Conservation (phyloP, 2,113 vertebrate species). For the Pao palembangensis region DNA sequence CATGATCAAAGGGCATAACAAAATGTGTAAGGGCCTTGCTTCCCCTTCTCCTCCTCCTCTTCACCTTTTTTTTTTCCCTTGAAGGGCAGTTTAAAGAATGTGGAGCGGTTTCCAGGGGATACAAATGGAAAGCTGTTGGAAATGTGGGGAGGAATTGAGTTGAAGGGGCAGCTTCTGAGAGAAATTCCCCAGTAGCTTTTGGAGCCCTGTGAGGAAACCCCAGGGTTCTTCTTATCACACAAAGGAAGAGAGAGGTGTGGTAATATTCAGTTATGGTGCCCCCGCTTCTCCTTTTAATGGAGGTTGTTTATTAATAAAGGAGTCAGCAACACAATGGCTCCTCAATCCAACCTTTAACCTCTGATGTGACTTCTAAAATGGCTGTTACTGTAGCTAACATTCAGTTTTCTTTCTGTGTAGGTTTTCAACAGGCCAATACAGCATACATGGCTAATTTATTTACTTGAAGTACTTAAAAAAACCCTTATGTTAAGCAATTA, state of each 20-base stretch:
- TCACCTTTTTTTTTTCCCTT: slow-evolving; percentile 36
- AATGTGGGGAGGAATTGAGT: slow-evolving; percentile 78
- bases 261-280: slow-evolving; percentile 69
- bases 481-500: too few species aligned
- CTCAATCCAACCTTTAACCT: slow-evolving; percentile 63
- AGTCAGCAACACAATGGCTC: slow-evolving; percentile 57
- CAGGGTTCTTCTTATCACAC: slow-evolving; percentile 73
- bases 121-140: slow-evolving; percentile 82
- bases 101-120: slow-evolving; percentile 83
- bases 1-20: slow-evolving; percentile 78
- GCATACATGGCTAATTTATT: too few species aligned
- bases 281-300: slow-evolving; percentile 68
- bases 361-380: slow-evolving; percentile 43
- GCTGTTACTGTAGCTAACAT: slow-evolving; percentile 22
- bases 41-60: slow-evolving; percentile 3
- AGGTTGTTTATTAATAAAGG: slow-evolving; percentile 74
- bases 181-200: slow-evolving; percentile 77
- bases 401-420: slow-evolving; percentile 9
- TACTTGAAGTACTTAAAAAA: too few species aligned
- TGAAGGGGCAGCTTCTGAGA: slow-evolving; percentile 72
- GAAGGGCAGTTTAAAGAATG: slow-evolving; percentile 76
- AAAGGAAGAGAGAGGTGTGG: slow-evolving; percentile 70
- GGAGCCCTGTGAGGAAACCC: slow-evolving; percentile 76
- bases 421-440: background rate
- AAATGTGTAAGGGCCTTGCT: slow-evolving; percentile 66